Base-by-base conservation (phyloP, 1,140 invertebrate genomes). In the Coenobita brevimanus region DNA sequence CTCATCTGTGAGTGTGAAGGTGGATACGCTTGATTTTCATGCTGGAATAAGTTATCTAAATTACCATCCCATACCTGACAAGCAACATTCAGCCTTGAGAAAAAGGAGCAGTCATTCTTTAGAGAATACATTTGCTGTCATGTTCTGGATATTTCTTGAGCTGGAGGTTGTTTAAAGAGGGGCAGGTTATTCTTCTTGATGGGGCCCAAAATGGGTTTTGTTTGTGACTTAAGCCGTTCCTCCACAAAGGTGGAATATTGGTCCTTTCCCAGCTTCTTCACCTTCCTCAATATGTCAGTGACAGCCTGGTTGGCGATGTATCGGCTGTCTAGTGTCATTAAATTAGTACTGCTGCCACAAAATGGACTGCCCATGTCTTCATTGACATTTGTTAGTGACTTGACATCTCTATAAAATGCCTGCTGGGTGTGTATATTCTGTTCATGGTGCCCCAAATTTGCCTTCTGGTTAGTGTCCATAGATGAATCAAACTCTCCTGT, bases 211-310 rank as follows among this genome's bases (percentile, higher is more conserved):
- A n/a, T n/a, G n/a, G n/a, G n/a, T n/a, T n/a, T n/a, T n/a, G n/a
- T n/a, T n/a, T n/a, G n/a, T n/a, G n/a, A n/a, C n/a, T n/a, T n/a
- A n/a, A 62, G 60, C 60, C 60, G 60, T 62, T 62, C 60, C 60
- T 62, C 60, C 60, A 2, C 60, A 62, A 62, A 62, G 60, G 60
- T 62, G 60, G 60, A n/a, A 62, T 62, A 62, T 27, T 62, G 60
- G 60, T 62, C 60, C 13, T 62, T 62, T n/a, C 60, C 60, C 60
- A 3, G 30, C 60, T 62, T 21, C 30, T 62, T 27, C 30, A 62
- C 60, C 60, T 62, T 62, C 60, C 60, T 62, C 60, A 62, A 21
- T 62, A 27, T 62, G 60, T 62, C 60, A 62, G 30, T 62, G 10
- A 62, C 60, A 62, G 60, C 60, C 60, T 13, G 13, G 60, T 13